Evolutionary conservation across 2,797 vertebrate genomes (phyloP), one percentile per base, ranked within the genome.

Genomic region (Lithobates sylvaticus): DNA sequence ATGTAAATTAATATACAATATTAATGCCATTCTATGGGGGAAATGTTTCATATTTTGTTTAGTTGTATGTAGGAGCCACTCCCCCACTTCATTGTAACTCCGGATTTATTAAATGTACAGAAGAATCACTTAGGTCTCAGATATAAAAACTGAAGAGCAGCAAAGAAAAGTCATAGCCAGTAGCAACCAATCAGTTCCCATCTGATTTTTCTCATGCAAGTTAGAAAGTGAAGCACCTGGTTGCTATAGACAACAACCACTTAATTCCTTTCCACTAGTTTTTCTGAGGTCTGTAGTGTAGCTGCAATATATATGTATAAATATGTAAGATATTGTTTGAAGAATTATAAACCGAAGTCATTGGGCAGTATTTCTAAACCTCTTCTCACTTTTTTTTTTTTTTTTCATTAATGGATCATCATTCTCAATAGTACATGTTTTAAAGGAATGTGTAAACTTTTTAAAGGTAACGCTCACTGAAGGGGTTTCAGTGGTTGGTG

Each of bases 301-400:
- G 34, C 29, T 81, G 75, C 74, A 83, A 36, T 72, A 73, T 83
- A 69, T 34, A 36, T 87, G 76, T 87, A 87, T 78, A 87, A 71
- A 78, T 50, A 39, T 87, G 85, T 87, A 87, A 78, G 50, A 87
- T 87, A 87, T 21, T 36, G 47, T 32, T 65, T 74, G 6, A 32
- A 78, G 74, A 76, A 10, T 39, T 80, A 61, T 81, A 81, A 54
- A 81, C 81, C 39, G 29, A 77, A 67, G n/a, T 77, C 54, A 34
- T 39, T 81, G 65, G 65, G 10, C 65, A 67, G 54, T 61, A 61
- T 61, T 58, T 61, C 54, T 23, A 64, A 80, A 80, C 65, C 27
- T 16, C 5, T 70, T 58, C 61, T 70, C 50, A 44, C 34, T 29
- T 80, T 32, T 32, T 32, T n/a, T 18, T 29, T 78, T 18, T n/a